Conservation (phyloP, 2,888 invertebrate genomes). For the Lacanobia wlatinum region DNA sequence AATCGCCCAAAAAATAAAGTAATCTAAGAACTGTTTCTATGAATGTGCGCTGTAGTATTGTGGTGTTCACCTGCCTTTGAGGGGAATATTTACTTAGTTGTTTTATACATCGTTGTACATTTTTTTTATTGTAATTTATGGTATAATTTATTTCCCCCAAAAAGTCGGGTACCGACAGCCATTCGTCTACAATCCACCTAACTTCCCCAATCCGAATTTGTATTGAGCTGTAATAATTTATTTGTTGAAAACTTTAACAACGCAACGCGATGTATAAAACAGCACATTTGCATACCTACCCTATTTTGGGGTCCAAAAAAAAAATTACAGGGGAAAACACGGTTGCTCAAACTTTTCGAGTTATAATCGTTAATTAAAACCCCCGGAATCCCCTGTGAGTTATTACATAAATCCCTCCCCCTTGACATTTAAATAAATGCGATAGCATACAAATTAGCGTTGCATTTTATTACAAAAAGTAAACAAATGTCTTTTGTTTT, state of each 20-base stretch:
- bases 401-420: slow-evolving; percentile 73
- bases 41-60: no score
- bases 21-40: no score
- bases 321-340: slow-evolving; percentile 67
- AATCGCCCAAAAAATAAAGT: no score
- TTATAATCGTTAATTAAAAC: slow-evolving; percentile 82
- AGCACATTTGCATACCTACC: slow-evolving; percentile 54
- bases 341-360: slow-evolving; percentile 73
- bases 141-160: slow-evolving; percentile 3
- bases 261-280: slow-evolving; percentile 19
- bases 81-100: no score
- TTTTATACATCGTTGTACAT: no score
- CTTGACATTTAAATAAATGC: slow-evolving; percentile 68
- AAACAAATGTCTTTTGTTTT: slow-evolving; percentile 49
- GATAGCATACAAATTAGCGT: slow-evolving; percentile 65
- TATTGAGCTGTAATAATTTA: slow-evolving; percentile 52
- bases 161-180: not conserved
- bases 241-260: slow-evolving; percentile 48
- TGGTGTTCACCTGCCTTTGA: no score
- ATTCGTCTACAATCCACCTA: slow-evolving; percentile 17
- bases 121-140: no score
- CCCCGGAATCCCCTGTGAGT: slow-evolving; percentile 74
- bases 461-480: slow-evolving; percentile 56
- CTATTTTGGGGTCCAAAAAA: slow-evolving; percentile 44
- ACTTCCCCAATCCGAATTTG: slow-evolving; percentile 23